A percentile compares a stretch with the other conserved stretches of the same genome.
Conservation (phyloP, 1,140 invertebrate species). For the Lepidurus couesii region DNA sequence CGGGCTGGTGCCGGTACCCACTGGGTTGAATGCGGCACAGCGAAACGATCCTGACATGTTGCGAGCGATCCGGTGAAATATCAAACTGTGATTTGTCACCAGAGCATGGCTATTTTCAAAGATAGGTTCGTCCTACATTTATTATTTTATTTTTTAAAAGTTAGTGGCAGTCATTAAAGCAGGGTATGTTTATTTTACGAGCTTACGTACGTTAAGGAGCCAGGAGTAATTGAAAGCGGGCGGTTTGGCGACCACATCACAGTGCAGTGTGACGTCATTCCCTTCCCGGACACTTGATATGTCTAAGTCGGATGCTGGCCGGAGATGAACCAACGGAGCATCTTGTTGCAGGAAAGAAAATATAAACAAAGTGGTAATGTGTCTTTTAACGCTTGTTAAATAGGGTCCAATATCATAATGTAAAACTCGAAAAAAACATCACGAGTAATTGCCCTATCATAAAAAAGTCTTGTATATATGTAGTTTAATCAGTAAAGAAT, state of each 20-base stretch:
- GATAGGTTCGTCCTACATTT: background rate
- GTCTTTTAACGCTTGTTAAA: background rate
- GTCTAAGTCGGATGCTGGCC: background rate
- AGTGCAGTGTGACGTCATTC: conserved; percentile 8
- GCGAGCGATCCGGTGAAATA: background rate
- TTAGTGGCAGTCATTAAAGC: too few relatives aligned
- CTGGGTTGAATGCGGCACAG: background rate
- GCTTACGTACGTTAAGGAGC: background rate
- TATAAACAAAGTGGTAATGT: conserved; percentile 1
- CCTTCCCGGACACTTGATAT: background rate
- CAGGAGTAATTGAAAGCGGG: background rate
- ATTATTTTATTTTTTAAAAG: too few relatives aligned
- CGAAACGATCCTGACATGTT: conserved; percentile 13
- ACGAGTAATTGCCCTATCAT: too few relatives aligned
- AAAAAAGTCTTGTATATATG: too few relatives aligned
- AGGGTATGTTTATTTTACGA: background rate
- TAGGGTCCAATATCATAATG: background rate
- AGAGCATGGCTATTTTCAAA: background rate
- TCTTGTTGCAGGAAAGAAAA: background rate
- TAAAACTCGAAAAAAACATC: too few relatives aligned
- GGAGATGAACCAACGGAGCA: background rate
- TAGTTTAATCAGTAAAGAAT: too few relatives aligned
- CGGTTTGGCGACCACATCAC: background rate
- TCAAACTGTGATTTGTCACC: background rate
- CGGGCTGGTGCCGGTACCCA: background rate